These are phyloP conservation scores for Leucophora obtusa DNA, from an alignment of 2,888 invertebrate genomes.

Conservation along the genomic window DNA sequence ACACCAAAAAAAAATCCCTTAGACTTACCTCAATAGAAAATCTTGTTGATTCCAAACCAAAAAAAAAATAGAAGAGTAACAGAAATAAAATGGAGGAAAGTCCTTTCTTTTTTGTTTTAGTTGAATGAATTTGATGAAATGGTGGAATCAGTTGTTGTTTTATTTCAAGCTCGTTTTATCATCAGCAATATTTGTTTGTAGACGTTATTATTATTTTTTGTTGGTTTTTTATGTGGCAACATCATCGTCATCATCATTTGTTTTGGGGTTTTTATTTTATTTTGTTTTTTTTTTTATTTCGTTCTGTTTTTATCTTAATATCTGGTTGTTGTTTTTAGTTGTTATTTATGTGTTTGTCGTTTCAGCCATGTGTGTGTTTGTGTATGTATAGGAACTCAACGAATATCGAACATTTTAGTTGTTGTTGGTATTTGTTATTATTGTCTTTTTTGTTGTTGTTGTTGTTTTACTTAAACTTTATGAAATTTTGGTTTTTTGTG, in stretches of 20 bases:
- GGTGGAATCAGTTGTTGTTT: constrained; percentile 1
- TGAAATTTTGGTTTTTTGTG: constrained; percentile 45
- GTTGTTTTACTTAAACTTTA: constrained; percentile 11
- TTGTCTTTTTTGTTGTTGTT: constrained; percentile 40
- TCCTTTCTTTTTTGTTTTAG: neutral
- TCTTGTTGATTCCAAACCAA: neutral
- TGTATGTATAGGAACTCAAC: constrained; percentile 56
- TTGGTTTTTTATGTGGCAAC: constrained; percentile 24
- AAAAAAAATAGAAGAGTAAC: no score
- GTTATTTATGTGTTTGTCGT: constrained; percentile 22
- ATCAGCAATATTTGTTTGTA: neutral
- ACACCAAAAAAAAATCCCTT: constrained; percentile 3
- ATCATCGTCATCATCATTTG: constrained; percentile 10
- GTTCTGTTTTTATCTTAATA: constrained; percentile 24
- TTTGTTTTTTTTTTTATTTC: constrained; percentile 20
- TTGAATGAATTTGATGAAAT: neutral
- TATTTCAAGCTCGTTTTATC: constrained; percentile 21
- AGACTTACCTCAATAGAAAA: constrained; percentile 1
- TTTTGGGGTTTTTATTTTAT: neutral
- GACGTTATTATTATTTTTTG: neutral
- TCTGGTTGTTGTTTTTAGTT: constrained; percentile 11
- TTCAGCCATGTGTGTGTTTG: constrained; percentile 45
- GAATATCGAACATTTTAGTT: constrained; percentile 60
- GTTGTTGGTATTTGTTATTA: constrained; percentile 32
- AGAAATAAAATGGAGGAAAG: neutral